These are phyloP conservation scores for Platichthys flesus DNA, from an alignment of 2,113 vertebrate genomes.

Conservation along the genomic window DNA sequence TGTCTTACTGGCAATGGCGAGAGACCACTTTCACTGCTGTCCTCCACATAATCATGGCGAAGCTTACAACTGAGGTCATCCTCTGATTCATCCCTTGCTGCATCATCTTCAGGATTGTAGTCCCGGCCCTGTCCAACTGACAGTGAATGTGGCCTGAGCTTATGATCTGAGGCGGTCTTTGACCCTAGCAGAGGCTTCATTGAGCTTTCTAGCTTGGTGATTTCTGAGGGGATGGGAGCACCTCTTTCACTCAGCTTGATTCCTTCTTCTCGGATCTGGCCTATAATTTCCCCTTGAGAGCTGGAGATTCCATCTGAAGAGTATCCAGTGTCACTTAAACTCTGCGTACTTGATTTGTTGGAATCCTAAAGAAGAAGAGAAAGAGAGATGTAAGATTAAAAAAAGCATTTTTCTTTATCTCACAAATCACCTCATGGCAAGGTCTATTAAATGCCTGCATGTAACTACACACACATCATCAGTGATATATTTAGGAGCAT, in stretches of 20 bases:
- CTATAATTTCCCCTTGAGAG: constrained; percentile 95
- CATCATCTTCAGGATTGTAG: constrained; percentile 92
- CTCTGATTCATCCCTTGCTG: constrained; percentile 87
- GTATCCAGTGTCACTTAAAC: constrained; percentile 97
- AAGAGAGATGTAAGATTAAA: constrained; percentile 39
- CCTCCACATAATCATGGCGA: constrained; percentile 95
- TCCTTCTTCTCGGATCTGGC: constrained; percentile 91
- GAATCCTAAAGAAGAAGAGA: constrained; percentile 83
- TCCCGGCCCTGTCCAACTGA: constrained; percentile 90
- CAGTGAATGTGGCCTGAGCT: constrained; percentile 90
- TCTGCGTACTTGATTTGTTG: constrained; percentile 93
- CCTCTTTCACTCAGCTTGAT: constrained; percentile 90
- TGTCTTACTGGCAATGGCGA: constrained; percentile 89
- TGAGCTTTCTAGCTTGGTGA: constrained; percentile 92
- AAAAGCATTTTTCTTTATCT: neutral
- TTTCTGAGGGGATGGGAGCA: constrained; percentile 90
- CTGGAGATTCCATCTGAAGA: constrained; percentile 97
- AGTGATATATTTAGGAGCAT: constrained; percentile 22
- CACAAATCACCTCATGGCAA: constrained; percentile 37
- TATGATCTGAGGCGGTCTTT: constrained; percentile 70
- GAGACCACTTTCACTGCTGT: constrained; percentile 94
- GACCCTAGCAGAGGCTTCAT: constrained; percentile 90
- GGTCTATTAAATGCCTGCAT: constrained; percentile 40
- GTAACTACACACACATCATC: no score
- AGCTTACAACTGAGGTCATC: constrained; percentile 96